These are phyloP conservation scores for Boulengeromyrus knoepffleri DNA, from an alignment of 2,113 vertebrate species.

Conservation along the genomic window DNA sequence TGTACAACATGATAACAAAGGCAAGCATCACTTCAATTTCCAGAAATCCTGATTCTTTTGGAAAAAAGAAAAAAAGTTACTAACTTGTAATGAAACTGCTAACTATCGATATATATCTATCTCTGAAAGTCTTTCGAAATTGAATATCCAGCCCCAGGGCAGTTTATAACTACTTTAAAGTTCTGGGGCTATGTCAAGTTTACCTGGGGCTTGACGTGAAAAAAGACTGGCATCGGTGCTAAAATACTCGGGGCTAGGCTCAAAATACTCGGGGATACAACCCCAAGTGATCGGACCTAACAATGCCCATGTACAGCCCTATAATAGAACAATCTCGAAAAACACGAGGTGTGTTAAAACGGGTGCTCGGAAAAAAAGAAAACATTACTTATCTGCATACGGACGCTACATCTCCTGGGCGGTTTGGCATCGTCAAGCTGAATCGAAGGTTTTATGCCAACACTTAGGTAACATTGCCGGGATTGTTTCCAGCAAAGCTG, in stretches of 20 bases:
- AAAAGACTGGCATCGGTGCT: no score
- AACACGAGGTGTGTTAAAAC: background rate
- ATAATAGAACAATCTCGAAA: background rate
- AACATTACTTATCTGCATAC: background rate
- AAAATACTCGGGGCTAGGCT: no score
- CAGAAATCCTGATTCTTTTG: background rate
- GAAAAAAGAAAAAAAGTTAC: background rate
- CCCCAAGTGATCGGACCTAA: no score
- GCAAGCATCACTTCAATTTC: background rate
- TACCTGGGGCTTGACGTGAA: no score
- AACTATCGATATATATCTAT: background rate
- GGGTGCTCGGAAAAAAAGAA: background rate
- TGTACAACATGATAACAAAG: background rate
- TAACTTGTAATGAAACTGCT: background rate
- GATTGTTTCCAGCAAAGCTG: constrained; percentile 11
- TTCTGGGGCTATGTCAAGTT: no score
- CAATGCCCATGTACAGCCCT: background rate
- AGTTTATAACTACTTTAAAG: no score
- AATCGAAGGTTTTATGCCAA: constrained; percentile 2
- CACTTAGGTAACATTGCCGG: constrained; percentile 6
- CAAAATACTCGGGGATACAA: no score
- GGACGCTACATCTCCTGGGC: constrained; percentile 1
- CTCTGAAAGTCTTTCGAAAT: background rate
- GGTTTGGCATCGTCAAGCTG: background rate
- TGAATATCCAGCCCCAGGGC: background rate